Conservation (phyloP, 2,113 vertebrate species). For the Paralichthys olivaceus region DNA sequence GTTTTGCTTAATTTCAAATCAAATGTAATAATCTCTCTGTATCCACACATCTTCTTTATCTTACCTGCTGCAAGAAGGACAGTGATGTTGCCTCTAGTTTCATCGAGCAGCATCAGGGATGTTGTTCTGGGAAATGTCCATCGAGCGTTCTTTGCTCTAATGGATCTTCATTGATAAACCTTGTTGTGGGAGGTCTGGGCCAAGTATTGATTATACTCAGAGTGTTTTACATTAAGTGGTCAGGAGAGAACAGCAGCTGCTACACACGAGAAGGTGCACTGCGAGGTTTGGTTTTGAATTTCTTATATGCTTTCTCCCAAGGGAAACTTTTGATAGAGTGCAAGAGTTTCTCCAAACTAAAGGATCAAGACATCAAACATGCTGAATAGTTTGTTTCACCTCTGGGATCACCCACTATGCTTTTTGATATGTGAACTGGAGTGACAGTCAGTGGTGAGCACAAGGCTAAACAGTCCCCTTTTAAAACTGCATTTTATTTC, state of each 20-base stretch:
- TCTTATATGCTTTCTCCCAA: conserved; percentile 3
- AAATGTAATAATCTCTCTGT: too few species aligned
- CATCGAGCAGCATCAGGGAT: not conserved
- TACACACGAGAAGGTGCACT: not conserved
- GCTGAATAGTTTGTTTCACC: not conserved
- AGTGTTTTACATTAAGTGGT: conserved; percentile 28
- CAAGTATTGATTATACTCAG: conserved; percentile 58
- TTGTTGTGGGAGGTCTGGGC: conserved; percentile 10
- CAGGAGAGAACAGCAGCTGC: conserved; percentile 30
- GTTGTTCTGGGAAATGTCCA: conserved; percentile 13
- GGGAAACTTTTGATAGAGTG: conserved; percentile 30
- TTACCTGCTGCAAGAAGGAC: not conserved
- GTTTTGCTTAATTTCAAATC: too few species aligned
- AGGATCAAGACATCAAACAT: not conserved
- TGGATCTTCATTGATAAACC: conserved; percentile 45
- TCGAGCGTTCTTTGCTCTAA: conserved; percentile 46
- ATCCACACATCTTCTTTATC: not conserved
- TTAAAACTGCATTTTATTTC: too few species aligned
- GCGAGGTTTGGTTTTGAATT: conserved; percentile 1
- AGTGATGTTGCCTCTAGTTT: not conserved
- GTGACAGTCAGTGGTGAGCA: not conserved
- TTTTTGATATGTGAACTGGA: not conserved
- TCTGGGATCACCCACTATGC: not conserved
- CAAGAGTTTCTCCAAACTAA: conserved; percentile 15
- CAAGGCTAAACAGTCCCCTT: not conserved